Base-by-base conservation (phyloP, 2,888 invertebrate species). In the Uloborus plumipes region DNA sequence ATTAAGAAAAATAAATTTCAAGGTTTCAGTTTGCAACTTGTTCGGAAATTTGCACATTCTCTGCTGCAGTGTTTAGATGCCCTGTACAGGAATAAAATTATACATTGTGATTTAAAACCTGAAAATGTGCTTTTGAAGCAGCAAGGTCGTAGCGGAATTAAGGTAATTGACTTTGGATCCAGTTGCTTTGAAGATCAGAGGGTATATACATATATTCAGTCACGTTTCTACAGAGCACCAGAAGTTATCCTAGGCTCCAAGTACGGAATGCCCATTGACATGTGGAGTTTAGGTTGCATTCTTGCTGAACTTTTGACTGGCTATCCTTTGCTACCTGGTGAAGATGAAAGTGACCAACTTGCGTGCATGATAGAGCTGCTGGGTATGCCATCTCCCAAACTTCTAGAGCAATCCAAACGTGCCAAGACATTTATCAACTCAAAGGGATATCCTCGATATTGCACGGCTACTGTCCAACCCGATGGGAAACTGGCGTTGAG, bases 21-120 rank as follows among this genome's bases (percentile, higher is more conserved):
- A 90, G 98, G 98, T 76, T 98, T 98, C 90, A 97, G 96, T 88
- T 91, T 98, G 89, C 97, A 98, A 90, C 92, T 99, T 87, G 98
- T 99, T 86, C 93, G 98, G 87, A 98, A 98, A 91, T 99, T 99
- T 91, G 97, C 98, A 86, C 97, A 98, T 90, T 98, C 98, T 85
- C 91, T 99, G 88, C 91, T 99, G 86, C 97, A 97, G 91, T 99
- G 99, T 89, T 91, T 99, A 89, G 97, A 98, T 90, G 96, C 98
- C 78, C 92, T 99, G 84, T 93, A 94, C 90, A 94, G 94, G 89
- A 98, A 97, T 91, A 94, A 96, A 90, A 98, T 99, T 88, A 99
- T 99, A 87, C 99, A 99, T 91, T 99, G 99, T 92, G 99, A 99
- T 92, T 95, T 99, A 94, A 99, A 99, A 91, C 99, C 99, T 64